Conservation (phyloP, 2,888 invertebrate species). For the Stratiomys singularior region DNA sequence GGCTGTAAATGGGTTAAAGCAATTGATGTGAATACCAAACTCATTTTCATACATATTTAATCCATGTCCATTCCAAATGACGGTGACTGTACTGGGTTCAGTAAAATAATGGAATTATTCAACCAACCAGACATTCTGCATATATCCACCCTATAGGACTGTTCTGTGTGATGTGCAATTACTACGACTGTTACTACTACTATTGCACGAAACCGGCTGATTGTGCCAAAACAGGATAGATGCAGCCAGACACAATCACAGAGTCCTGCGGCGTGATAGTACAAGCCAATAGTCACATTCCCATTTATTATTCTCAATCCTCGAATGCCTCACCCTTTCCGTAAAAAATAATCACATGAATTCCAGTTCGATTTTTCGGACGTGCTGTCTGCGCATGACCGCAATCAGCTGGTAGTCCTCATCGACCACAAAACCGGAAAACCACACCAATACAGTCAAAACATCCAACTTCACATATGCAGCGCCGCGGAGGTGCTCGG, state of each 20-base stretch:
- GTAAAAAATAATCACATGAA: background rate
- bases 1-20: too few relatives aligned
- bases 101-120: too few relatives aligned
- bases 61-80: too few relatives aligned
- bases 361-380: constrained; percentile 19
- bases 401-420: constrained; percentile 41
- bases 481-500: too few relatives aligned
- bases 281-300: background rate
- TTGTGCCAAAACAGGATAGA: constrained; percentile 12
- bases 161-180: too few relatives aligned
- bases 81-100: too few relatives aligned
- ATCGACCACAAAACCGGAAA: constrained; percentile 35
- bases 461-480: background rate
- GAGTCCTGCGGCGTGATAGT: background rate
- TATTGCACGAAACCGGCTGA: constrained; percentile 37
- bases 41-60: too few relatives aligned
- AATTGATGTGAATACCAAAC: too few relatives aligned
- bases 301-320: background rate
- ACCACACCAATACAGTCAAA: background rate
- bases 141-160: constrained; percentile 17
- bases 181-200: background rate
- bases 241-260: background rate
- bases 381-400: constrained; percentile 16
- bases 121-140: background rate
- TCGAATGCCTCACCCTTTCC: background rate